Percentiles rank a stretch among this genome's conserved stretches.
phyloP scores from a whole-genome alignment of 37 sponge, comb jelly and placozoan species.

The Chondrosia reniformis region DNA sequence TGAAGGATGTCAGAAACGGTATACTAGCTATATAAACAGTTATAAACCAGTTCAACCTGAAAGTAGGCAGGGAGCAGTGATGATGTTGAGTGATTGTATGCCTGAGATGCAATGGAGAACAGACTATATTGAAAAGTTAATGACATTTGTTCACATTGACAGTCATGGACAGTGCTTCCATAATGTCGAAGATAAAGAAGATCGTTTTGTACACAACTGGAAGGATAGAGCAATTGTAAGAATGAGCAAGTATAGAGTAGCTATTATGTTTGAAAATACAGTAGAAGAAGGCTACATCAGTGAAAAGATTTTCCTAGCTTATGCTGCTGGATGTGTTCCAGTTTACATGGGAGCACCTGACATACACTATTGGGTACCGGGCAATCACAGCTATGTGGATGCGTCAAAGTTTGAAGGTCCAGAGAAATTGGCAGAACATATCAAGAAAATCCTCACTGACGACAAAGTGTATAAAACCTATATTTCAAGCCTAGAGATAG shows the following conservation, averaged over 20 bases:
- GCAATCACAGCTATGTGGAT: conserved; percentile 20
- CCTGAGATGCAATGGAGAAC: neutral
- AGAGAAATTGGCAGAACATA: neutral
- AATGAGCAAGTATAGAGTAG: conserved; percentile 1
- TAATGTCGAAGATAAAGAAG: neutral
- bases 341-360: conserved; percentile 15
- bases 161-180: conserved; percentile 6
- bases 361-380: conserved; percentile 13
- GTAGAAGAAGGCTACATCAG: conserved; percentile 4
- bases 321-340: neutral
- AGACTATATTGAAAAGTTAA: neutral
- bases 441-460: neutral
- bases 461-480: conserved; percentile 6
- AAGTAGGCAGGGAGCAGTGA: no score
- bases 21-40: no score
- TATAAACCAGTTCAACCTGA: no score
- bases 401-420: conserved; percentile 1
- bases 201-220: neutral
- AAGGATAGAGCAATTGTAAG: no score
- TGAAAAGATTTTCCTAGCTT: conserved; percentile 2
- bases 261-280: conserved; percentile 1
- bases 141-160: conserved; percentile 5
- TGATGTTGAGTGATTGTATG: no score
- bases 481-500: neutral
- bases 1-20: no score